Evolutionary conservation across 2,797 vertebrate species (phyloP), one percentile per base, ranked within the genome.

Genomic region (Pagetopsis macropterus): DNA sequence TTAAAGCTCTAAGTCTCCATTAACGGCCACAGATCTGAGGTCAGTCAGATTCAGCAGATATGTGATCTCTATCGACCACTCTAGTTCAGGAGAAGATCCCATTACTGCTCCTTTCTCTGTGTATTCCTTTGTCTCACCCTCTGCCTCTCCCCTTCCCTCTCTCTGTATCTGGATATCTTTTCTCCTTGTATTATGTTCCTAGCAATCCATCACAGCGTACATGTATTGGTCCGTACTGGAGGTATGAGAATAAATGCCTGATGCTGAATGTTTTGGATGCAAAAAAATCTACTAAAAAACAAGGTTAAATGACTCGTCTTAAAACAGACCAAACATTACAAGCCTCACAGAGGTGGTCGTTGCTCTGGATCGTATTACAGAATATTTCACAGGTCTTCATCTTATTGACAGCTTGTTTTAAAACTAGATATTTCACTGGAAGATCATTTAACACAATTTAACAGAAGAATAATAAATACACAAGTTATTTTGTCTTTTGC

Each of bases 21-120:
- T 51, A 62, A 19, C 31, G 46, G 52, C 41, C 21, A 0, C 33
- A 54, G 69, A 69, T 13, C 15, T 58, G 21, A 31, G 43, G 9
- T 37, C 57, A 16, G 51, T 49, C 10, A 50, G 65, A 76, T 70
- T 76, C 65, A 72, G 65, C 68, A 62, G 84, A 76, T 74, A 79
- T 62, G 55, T 40, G 84, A 88, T 81, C 76, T 41, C 46, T 60
- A 76, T 82, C 19, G 80, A 85, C 44, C 61, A 9, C 63, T 44
- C 33, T 19, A n/a, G 67, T 58, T 70, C 11, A 61, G 58, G 14
- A 65, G 70, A 56, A 61, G 83, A 81, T 89, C 75, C 27, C 12
- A 31, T 89, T 83, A 66, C 70, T 6, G 48, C 59, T 4, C 40
- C 45, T 37, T 12, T 11, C 57, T 46, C 33, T 16, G 1, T 3